Percentiles rank a stretch among this genome's conserved stretches.
Conservation (phyloP, 1,140 invertebrate genomes). For the Aphelenchoides besseyi region DNA sequence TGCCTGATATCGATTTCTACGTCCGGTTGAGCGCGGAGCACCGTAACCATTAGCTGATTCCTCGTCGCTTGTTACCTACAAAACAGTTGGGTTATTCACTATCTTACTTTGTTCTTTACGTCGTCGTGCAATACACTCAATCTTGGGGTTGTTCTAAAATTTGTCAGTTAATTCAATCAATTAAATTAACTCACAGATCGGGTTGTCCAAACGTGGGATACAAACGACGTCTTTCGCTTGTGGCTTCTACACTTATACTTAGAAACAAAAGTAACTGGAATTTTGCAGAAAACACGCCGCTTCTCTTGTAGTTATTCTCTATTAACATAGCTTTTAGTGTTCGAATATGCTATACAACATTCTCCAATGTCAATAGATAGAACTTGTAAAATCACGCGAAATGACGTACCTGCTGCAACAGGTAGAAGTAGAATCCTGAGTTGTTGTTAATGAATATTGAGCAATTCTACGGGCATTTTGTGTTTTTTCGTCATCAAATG, state of each 20-base stretch:
- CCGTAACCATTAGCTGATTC: not conserved
- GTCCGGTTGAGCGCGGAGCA: not conserved
- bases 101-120: not conserved
- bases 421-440: no score
- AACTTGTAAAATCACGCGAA: no score
- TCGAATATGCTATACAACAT: no score
- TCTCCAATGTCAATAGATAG: no score
- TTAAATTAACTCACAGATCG: not conserved
- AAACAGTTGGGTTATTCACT: not conserved
- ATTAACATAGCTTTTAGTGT: no score
- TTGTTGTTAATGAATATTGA: not conserved
- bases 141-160: not conserved
- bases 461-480: not conserved
- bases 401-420: no score
- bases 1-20: not conserved
- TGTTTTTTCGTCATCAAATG: slow-evolving; percentile 3
- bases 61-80: not conserved
- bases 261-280: no score
- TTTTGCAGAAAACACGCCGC: no score
- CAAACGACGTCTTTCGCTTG: not conserved
- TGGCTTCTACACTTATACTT: not conserved
- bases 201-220: slow-evolving; percentile 2
- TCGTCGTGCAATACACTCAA: slow-evolving; percentile 9
- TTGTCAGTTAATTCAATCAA: not conserved
- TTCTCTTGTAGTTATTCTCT: no score